These are phyloP conservation scores for Fulica atra DNA, from an alignment of 2,113 vertebrate species.

Conservation along the genomic window DNA sequence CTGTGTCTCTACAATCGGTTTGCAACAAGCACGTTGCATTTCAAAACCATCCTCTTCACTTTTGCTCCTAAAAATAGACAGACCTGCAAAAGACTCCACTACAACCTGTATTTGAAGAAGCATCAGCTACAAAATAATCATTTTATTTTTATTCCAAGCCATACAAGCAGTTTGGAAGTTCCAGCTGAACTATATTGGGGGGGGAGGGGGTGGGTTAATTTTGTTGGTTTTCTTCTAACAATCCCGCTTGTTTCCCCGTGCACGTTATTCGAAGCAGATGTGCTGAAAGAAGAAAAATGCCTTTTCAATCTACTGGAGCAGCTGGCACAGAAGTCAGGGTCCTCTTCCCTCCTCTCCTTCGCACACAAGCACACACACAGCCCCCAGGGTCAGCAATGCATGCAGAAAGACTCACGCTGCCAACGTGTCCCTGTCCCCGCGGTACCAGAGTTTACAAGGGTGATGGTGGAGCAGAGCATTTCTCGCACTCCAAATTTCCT, in stretches of 20 bases:
- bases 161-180: not conserved
- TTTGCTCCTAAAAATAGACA: not conserved
- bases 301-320: not conserved
- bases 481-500: not conserved
- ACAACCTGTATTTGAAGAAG: not conserved
- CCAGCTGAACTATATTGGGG: not conserved
- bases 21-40: not conserved
- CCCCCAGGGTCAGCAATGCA: not conserved
- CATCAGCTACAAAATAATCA: not conserved
- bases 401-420: not conserved
- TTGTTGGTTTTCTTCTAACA: not conserved
- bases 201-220: not conserved
- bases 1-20: not conserved
- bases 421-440: not conserved
- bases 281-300: not conserved
- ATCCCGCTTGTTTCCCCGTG: not conserved
- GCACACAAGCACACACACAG: not conserved
- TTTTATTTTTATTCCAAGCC: not conserved
- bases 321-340: not conserved
- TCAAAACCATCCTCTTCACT: not conserved
- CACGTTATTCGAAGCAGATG: constrained; percentile 40
- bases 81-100: not conserved
- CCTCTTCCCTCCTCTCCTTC: not conserved
- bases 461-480: not conserved
- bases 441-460: not conserved